Evolutionary conservation across 2,797 vertebrate genomes (phyloP).

Genomic region (Leucoraja ocellata): DNA sequence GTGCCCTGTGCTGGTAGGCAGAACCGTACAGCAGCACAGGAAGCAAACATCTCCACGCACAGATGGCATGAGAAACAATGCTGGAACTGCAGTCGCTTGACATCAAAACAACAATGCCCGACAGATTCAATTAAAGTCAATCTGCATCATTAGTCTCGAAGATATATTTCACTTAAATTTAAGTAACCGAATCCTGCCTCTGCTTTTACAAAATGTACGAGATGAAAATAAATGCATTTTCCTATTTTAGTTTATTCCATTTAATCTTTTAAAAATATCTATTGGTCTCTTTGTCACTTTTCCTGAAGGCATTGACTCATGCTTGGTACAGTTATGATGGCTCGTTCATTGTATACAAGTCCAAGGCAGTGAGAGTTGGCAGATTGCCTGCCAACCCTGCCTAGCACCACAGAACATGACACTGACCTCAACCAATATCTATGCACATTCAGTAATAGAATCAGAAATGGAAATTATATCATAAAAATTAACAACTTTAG

Average conservation of each 20-base stretch:
- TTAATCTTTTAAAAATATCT: not conserved
- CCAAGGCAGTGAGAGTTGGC: not conserved
- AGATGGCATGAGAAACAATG: constrained; percentile 58
- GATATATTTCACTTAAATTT: not conserved
- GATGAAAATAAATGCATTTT: not conserved
- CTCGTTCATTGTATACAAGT: not conserved
- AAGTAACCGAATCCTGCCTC: not conserved
- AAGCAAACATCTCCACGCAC: constrained; percentile 39
- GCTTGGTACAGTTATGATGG: not conserved
- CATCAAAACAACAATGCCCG: not conserved
- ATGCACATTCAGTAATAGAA: not conserved
- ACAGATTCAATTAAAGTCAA: not conserved
- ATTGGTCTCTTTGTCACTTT: not conserved
- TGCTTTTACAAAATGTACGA: not conserved
- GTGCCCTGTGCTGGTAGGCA: constrained; percentile 45
- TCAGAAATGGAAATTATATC: not conserved
- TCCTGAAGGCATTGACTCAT: constrained; percentile 15
- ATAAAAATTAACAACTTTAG: not conserved
- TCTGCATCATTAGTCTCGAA: not conserved
- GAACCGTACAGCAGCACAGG: constrained; percentile 50
- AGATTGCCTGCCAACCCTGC: not conserved
- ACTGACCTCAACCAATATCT: not conserved
- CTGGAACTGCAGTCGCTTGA: constrained; percentile 54
- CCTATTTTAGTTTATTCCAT: not conserved
- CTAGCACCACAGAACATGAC: not conserved